Conservation (phyloP, 64 coral and sea anemone genomes). For the Platygyra sinensis region DNA sequence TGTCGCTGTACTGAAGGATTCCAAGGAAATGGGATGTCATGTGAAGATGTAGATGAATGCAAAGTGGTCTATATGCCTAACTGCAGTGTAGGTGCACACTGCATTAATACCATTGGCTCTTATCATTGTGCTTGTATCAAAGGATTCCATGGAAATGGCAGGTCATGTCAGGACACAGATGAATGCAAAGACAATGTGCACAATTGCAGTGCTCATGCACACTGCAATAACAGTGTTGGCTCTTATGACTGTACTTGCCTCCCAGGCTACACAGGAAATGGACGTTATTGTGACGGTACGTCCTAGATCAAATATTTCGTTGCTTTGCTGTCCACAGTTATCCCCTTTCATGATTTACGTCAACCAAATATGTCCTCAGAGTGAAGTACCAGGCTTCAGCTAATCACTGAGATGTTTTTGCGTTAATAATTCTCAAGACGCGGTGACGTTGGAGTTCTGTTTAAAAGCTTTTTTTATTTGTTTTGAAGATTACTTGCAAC, state of each 20-base stretch:
- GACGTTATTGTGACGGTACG: neutral
- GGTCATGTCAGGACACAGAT: constrained; percentile 18
- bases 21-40: neutral
- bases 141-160: constrained; percentile 17
- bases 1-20: constrained; percentile 13
- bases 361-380: no score
- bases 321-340: neutral
- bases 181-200: neutral
- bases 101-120: neutral
- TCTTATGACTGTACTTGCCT: neutral
- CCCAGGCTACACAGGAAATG: neutral
- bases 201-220: constrained; percentile 10
- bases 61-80: neutral
- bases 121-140: neutral
- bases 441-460: no score
- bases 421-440: no score
- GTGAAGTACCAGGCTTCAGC: no score
- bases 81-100: neutral
- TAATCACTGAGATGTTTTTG: no score
- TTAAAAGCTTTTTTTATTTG: no score
- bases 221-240: neutral
- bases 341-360: neutral
- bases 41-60: constrained; percentile 3
- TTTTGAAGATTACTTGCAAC: no score
- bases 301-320: neutral